Evolutionary conservation across 2,113 vertebrate genomes (phyloP).

Genomic region (Otus sunia): DNA sequence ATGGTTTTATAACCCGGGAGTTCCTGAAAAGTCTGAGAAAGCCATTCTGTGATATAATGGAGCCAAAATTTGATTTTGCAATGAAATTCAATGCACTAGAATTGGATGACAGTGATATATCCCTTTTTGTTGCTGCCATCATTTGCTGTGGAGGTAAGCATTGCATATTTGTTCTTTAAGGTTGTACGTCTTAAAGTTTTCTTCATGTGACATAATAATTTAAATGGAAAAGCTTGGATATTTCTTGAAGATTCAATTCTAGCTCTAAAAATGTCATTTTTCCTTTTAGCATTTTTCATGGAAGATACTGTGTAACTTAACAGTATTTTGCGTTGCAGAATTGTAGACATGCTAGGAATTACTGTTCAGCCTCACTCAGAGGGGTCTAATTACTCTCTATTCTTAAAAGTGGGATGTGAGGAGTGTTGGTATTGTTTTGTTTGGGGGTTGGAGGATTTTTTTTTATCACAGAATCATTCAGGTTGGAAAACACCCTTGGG

Average conservation of each 20-base stretch:
- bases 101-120: constrained; percentile 94
- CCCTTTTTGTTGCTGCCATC: constrained; percentile 96
- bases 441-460: not conserved
- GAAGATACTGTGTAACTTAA: not conserved
- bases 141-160: constrained; percentile 96
- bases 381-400: not conserved
- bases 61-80: constrained; percentile 97
- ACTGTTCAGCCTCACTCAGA: not conserved
- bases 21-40: constrained; percentile 96
- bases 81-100: constrained; percentile 96
- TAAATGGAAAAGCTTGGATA: not conserved
- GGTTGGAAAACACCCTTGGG: too few species aligned
- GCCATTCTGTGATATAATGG: constrained; percentile 97
- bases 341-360: not conserved
- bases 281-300: not conserved
- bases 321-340: not conserved
- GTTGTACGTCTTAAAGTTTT: not conserved
- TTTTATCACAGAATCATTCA: too few species aligned
- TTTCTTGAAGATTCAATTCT: not conserved
- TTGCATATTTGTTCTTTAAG: not conserved
- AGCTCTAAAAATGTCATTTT: not conserved
- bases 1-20: constrained; percentile 93
- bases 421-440: not conserved
- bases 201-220: not conserved
- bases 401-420: not conserved